Conservation (phyloP, 2,113 vertebrate genomes). For the Phaetusa simplex region DNA sequence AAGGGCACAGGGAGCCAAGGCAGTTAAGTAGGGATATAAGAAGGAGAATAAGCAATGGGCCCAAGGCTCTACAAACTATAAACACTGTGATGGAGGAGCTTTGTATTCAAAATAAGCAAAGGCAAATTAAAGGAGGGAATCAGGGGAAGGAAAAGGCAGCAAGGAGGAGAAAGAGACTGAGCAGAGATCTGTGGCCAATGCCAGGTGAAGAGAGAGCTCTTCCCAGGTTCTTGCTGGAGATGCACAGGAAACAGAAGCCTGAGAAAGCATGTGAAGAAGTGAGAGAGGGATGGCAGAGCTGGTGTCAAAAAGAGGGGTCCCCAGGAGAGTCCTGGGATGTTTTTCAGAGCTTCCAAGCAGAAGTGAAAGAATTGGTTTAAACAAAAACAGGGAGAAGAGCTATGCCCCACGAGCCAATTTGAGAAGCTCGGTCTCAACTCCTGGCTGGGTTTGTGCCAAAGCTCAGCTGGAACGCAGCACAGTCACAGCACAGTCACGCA, state of each 20-base stretch:
- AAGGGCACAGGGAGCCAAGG: slow-evolving; percentile 18
- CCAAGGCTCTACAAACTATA: slow-evolving; percentile 39
- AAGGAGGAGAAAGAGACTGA: background rate
- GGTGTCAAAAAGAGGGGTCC: background rate
- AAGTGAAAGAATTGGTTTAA: background rate
- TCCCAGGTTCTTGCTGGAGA: background rate
- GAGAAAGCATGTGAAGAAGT: background rate
- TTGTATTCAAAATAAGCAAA: slow-evolving; percentile 57
- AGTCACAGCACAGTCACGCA: accelerated
- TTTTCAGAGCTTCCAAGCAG: background rate
- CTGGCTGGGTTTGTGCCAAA: background rate
- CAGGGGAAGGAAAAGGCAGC: background rate
- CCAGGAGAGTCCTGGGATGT: background rate
- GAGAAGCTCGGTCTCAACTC: background rate
- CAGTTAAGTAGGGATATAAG: background rate
- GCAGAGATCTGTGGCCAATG: background rate
- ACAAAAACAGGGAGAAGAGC: background rate
- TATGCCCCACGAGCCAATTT: background rate
- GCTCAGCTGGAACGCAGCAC: background rate
- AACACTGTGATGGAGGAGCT: slow-evolving; percentile 39
- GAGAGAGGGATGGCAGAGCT: background rate
- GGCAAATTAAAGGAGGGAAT: slow-evolving; percentile 26
- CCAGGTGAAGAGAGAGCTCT: background rate
- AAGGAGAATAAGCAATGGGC: slow-evolving; percentile 21
- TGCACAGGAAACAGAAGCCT: accelerated